These are phyloP conservation scores for Ichneumon xanthorius DNA, from an alignment of 2,888 invertebrate genomes.

Conservation along the genomic window DNA sequence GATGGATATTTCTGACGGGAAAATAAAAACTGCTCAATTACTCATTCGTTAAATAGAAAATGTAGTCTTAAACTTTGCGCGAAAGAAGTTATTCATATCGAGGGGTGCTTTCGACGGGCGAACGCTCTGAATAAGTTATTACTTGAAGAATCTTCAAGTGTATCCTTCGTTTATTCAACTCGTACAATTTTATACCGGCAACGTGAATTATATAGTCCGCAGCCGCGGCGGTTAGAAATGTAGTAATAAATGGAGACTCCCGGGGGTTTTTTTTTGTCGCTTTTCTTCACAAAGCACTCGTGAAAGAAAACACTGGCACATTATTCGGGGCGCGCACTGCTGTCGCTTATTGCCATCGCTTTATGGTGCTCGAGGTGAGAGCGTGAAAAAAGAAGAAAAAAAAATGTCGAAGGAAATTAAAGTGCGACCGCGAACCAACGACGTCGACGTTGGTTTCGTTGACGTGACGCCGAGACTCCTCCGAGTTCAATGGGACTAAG, in stretches of 20 bases:
- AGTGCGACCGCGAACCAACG: slow-evolving; percentile 25
- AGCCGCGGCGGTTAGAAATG: not conserved
- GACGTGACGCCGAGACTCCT: slow-evolving; percentile 52
- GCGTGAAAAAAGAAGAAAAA: slow-evolving; percentile 22
- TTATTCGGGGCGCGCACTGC: slow-evolving; percentile 20
- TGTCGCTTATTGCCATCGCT: slow-evolving; percentile 37
- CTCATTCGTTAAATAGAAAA: not conserved
- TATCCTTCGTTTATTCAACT: slow-evolving; percentile 7
- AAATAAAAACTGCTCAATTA: too few species aligned
- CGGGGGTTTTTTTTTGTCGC: slow-evolving; percentile 1
- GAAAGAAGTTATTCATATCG: not conserved
- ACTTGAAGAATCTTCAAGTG: slow-evolving; percentile 9
- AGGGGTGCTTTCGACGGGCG: slow-evolving; percentile 6
- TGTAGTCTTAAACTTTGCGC: not conserved
- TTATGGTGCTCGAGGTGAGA: slow-evolving; percentile 44
- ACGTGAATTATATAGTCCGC: not conserved
- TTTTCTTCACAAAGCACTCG: slow-evolving; percentile 28
- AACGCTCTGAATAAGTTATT: slow-evolving; percentile 18
- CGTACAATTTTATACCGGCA: slow-evolving; percentile 25
- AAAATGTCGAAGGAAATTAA: slow-evolving; percentile 33
- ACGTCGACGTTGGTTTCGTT: slow-evolving; percentile 34
- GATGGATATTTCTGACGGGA: too few species aligned
- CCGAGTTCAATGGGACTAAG: slow-evolving; percentile 57
- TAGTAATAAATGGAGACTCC: slow-evolving; percentile 14
- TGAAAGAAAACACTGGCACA: not conserved